These are phyloP conservation scores for Hyles euphorbiae DNA, from an alignment of 1,140 invertebrate species.

Conservation along the genomic window DNA sequence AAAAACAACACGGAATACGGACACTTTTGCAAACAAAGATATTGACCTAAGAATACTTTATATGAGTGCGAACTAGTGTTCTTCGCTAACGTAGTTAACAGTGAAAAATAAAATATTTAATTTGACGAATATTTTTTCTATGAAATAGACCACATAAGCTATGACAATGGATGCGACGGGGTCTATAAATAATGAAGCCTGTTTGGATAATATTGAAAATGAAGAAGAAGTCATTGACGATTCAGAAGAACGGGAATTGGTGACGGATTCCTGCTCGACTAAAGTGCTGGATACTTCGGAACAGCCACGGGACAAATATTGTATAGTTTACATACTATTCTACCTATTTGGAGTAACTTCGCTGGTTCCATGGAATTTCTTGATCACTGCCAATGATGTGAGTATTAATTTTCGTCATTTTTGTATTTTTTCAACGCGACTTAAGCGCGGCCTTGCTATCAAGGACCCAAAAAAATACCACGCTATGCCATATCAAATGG, in stretches of 20 bases:
- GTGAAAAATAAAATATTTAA: not conserved
- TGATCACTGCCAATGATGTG: conserved; percentile 95
- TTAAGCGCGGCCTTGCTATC: not conserved
- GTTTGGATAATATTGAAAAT: conserved; percentile 54
- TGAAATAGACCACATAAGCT: conserved; percentile 7
- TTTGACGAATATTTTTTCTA: conserved; percentile 3
- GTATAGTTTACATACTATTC: conserved; percentile 88
- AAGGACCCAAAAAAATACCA: no score
- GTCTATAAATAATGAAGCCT: conserved; percentile 55
- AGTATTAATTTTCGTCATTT: conserved; percentile 60
- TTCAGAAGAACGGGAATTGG: conserved; percentile 61
- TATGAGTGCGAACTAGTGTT: not conserved
- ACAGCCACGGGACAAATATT: conserved; percentile 78
- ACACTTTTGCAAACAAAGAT: no score
- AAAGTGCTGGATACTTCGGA: conserved; percentile 49
- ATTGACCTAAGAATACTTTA: not conserved
- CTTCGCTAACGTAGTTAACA: not conserved
- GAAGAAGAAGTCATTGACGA: conserved; percentile 62
- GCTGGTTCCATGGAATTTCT: conserved; percentile 96
- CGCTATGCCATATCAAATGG: no score
- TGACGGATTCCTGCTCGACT: conserved; percentile 60
- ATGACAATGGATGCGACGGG: conserved; percentile 52
- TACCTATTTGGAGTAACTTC: conserved; percentile 93
- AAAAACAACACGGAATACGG: no score
- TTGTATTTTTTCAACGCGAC: conserved; percentile 13